These are phyloP conservation scores for Microplitis manilae DNA, from an alignment of 2,888 invertebrate genomes.

Conservation along the genomic window DNA sequence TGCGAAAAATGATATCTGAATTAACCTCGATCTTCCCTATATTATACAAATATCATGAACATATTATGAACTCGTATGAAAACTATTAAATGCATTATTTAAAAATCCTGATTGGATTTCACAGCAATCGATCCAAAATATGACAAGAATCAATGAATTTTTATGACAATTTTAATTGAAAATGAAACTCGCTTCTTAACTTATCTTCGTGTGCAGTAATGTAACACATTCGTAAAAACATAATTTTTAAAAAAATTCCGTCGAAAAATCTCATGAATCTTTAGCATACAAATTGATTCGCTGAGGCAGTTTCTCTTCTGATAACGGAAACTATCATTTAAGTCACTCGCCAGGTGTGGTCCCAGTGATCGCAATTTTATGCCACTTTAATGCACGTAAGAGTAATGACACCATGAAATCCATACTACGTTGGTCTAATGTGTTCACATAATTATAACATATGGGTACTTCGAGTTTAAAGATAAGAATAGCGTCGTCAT, in stretches of 20 bases:
- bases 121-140: too few species aligned
- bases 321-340: constrained; percentile 29
- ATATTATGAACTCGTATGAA: too few species aligned
- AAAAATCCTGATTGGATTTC: too few species aligned
- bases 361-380: constrained; percentile 42
- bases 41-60: too few species aligned
- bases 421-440: constrained; percentile 38
- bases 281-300: constrained; percentile 21
- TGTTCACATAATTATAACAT: constrained; percentile 43
- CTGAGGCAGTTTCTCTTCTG: constrained; percentile 21
- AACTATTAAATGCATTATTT: too few species aligned
- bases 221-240: not conserved
- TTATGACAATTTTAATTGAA: not conserved
- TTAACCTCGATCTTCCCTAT: too few species aligned
- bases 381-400: constrained; percentile 42
- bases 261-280: not conserved
- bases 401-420: constrained; percentile 43
- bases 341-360: constrained; percentile 40
- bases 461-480: constrained; percentile 29
- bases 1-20: too few species aligned
- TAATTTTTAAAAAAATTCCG: not conserved
- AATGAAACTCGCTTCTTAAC: not conserved
- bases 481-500: constrained; percentile 35
- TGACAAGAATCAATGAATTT: too few species aligned
- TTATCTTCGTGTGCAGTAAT: not conserved